phyloP scores from a whole-genome alignment of 2,888 invertebrate genomes.

The Chymomyza procnemis region DNA sequence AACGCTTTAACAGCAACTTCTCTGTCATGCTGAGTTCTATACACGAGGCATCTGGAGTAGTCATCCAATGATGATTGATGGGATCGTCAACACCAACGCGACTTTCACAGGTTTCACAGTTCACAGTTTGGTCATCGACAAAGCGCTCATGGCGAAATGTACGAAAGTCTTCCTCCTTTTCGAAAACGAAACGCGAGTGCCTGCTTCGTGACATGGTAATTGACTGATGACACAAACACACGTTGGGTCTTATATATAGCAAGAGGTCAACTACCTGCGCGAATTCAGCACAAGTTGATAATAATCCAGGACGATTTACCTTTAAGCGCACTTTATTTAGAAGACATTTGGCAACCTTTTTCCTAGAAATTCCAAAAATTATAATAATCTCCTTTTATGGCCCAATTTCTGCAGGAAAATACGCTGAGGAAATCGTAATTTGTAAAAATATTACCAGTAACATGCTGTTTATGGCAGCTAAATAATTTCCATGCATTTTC shows the following conservation, averaged over 20 bases:
- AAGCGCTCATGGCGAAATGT: constrained; percentile 35
- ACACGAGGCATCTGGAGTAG: constrained; percentile 10
- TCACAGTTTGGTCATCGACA: constrained; percentile 15
- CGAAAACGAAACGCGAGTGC: constrained; percentile 40
- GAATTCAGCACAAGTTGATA: not conserved
- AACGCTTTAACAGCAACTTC: constrained; percentile 36
- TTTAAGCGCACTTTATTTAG: not conserved
- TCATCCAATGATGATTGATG: constrained; percentile 48
- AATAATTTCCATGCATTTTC: too few relatives aligned
- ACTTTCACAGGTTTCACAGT: constrained; percentile 46
- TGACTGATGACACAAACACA: not conserved
- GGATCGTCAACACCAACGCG: constrained; percentile 32
- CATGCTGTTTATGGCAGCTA: too few relatives aligned
- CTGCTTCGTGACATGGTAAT: constrained; percentile 28
- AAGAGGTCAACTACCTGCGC: not conserved
- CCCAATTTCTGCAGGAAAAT: too few relatives aligned
- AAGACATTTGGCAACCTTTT: too few relatives aligned
- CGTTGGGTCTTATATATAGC: constrained; percentile 9
- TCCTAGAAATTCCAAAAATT: too few relatives aligned
- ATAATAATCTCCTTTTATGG: not conserved
- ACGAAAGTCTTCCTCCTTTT: constrained; percentile 19
- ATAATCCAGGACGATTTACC: not conserved
- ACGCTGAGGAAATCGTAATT: too few relatives aligned
- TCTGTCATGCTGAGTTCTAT: constrained; percentile 30
- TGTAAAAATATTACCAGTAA: too few relatives aligned